A percentile compares a stretch with the other conserved stretches of the same genome.
Evolutionary conservation across 2,797 vertebrate species (phyloP).

Genomic region (Thunnus albacares): DNA sequence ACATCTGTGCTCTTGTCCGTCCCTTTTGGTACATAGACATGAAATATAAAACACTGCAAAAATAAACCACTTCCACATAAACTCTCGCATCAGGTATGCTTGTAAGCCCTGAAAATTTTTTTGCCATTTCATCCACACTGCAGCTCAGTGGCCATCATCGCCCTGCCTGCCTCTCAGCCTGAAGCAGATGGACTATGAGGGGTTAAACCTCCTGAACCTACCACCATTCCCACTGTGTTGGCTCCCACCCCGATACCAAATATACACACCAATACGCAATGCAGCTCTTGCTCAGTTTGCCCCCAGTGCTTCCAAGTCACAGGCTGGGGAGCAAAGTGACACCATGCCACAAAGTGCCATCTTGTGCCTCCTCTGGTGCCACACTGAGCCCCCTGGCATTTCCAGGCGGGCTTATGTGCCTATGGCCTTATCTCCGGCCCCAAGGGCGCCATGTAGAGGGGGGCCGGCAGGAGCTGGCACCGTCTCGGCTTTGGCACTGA

Average conservation of each 20-base stretch:
- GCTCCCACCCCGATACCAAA: constrained; percentile 65
- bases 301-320: constrained; percentile 52
- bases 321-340: constrained; percentile 53
- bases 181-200: constrained; percentile 62
- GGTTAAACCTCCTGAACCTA: constrained; percentile 70
- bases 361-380: constrained; percentile 63
- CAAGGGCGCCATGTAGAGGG: constrained; percentile 37
- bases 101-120: constrained; percentile 7
- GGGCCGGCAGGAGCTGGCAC: constrained; percentile 53
- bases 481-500: constrained; percentile 49
- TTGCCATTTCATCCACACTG: constrained; percentile 55
- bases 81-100: neutral
- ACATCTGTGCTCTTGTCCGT: neutral
- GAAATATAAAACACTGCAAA: neutral
- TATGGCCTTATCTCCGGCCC: constrained; percentile 69
- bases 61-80: neutral
- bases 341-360: constrained; percentile 66
- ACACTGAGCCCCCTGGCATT: constrained; percentile 61
- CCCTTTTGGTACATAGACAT: neutral
- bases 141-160: constrained; percentile 45
- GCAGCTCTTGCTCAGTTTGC: constrained; percentile 46
- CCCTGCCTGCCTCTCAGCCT: constrained; percentile 36
- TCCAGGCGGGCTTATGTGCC: constrained; percentile 44
- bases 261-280: constrained; percentile 65
- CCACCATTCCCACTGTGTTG: constrained; percentile 58